A percentile compares a stretch with the other conserved stretches of the same genome.
Conservation (phyloP, 2,113 vertebrate genomes). For the Haemorhous mexicanus region DNA sequence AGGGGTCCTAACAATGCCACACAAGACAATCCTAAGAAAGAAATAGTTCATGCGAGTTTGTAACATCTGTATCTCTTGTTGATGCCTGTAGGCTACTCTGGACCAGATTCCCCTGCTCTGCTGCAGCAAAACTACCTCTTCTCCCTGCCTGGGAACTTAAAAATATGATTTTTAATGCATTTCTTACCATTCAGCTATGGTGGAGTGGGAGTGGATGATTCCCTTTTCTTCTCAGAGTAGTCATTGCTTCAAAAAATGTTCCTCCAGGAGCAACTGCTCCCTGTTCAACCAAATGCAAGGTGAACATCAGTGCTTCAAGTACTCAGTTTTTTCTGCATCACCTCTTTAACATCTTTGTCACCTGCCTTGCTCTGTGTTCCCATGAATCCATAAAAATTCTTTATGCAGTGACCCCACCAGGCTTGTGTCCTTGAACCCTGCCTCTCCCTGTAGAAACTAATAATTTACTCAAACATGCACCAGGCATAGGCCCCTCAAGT, state of each 20-base stretch:
- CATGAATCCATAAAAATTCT: neutral
- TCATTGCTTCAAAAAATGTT: neutral
- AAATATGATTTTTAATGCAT: neutral
- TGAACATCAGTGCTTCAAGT: neutral
- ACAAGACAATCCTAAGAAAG: neutral
- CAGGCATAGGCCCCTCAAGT: accelerated
- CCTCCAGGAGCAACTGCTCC: neutral
- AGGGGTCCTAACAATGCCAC: neutral
- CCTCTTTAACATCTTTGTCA: neutral
- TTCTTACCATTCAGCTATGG: neutral
- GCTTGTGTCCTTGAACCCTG: neutral
- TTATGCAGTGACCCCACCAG: neutral
- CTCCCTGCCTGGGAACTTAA: neutral
- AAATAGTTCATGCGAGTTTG: neutral
- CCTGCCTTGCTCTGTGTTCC: neutral
- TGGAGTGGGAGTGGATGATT: neutral
- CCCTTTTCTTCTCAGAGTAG: neutral
- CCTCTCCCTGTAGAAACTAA: neutral
- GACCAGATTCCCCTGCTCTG: neutral
- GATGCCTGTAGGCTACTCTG: neutral
- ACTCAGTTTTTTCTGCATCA: neutral
- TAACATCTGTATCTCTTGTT: neutral
- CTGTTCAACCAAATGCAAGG: neutral
- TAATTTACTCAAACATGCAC: neutral
- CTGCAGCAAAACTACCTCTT: neutral